Evolutionary conservation across 92 coral and sea anemone genomes (phyloP).

Genomic region (Parazoanthus atlanticus): DNA sequence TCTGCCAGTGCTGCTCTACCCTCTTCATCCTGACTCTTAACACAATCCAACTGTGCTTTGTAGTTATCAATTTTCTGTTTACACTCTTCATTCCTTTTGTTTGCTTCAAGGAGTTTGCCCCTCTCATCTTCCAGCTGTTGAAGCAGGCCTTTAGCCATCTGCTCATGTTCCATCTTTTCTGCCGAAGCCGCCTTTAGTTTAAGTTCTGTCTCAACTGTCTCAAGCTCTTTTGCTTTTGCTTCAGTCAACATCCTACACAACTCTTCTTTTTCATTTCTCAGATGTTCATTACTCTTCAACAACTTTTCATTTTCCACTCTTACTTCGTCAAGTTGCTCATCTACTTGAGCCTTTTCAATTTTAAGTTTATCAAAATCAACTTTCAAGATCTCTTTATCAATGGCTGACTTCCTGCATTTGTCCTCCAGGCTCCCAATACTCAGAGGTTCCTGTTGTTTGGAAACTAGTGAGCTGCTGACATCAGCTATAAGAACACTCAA

Average conservation of each 20-base stretch:
- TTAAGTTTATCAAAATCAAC: conserved; percentile 42
- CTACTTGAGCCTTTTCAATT: conserved; percentile 41
- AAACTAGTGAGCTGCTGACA: conserved; percentile 2
- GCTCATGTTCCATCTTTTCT: conserved; percentile 22
- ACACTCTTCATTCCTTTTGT: neutral
- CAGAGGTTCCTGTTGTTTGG: conserved; percentile 11
- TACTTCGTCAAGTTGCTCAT: conserved; percentile 22
- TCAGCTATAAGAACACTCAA: conserved; percentile 16
- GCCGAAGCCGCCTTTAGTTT: neutral
- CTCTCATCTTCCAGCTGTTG: conserved; percentile 22
- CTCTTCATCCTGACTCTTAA: neutral
- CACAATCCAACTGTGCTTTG: neutral
- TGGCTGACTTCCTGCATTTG: conserved; percentile 41
- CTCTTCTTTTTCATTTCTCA: conserved; percentile 36
- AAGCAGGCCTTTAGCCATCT: neutral
- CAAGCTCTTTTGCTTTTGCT: neutral
- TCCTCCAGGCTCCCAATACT: conserved; percentile 28
- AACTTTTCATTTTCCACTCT: neutral
- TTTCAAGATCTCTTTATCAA: conserved; percentile 41
- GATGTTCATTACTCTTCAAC: neutral
- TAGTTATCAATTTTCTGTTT: neutral
- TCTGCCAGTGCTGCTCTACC: neutral
- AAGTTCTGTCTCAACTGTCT: conserved; percentile 4
- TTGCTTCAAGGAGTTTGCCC: neutral
- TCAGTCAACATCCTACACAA: conserved; percentile 36